phyloP scores from a whole-genome alignment of 2,113 vertebrate genomes.

The Abramis brama region DNA sequence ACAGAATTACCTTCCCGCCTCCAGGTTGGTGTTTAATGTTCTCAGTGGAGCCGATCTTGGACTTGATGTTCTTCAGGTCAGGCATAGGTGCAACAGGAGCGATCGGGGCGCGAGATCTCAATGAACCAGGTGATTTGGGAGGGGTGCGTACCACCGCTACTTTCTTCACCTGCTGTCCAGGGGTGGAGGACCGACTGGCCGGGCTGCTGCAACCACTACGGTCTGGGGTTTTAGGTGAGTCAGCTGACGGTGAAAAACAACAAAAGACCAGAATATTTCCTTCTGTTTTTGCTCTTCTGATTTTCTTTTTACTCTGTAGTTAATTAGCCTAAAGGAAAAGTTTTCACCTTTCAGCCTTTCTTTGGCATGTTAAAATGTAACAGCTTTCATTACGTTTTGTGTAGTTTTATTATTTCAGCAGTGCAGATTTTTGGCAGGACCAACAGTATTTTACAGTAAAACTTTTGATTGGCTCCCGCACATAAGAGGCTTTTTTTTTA shows the following conservation, averaged over 20 bases:
- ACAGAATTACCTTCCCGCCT: slow-evolving; percentile 85
- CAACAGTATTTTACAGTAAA: not conserved
- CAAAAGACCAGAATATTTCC: not conserved
- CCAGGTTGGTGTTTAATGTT: slow-evolving; percentile 91
- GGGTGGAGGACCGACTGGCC: slow-evolving; percentile 81
- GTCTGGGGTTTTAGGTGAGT: slow-evolving; percentile 85
- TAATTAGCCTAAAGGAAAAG: not conserved
- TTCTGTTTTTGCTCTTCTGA: not conserved
- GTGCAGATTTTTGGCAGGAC: not conserved
- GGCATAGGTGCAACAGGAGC: slow-evolving; percentile 82
- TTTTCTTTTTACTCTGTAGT: not conserved
- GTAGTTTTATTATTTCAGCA: not conserved
- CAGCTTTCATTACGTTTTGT: not conserved
- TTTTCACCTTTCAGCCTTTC: not conserved
- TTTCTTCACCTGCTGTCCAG: slow-evolving; percentile 88
- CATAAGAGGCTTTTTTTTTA: slow-evolving; percentile 59
- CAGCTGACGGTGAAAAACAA: slow-evolving; percentile 66
- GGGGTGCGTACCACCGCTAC: slow-evolving; percentile 89
- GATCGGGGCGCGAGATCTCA: slow-evolving; percentile 79
- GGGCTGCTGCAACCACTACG: slow-evolving; percentile 89
- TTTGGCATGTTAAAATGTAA: not conserved
- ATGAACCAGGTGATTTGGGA: slow-evolving; percentile 85
- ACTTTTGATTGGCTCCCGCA: not conserved
- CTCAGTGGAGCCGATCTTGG: slow-evolving; percentile 91
- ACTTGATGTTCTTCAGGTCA: slow-evolving; percentile 87